phyloP scores from a whole-genome alignment of 1,140 invertebrate species.

The Lepidotrigona ventralis region DNA sequence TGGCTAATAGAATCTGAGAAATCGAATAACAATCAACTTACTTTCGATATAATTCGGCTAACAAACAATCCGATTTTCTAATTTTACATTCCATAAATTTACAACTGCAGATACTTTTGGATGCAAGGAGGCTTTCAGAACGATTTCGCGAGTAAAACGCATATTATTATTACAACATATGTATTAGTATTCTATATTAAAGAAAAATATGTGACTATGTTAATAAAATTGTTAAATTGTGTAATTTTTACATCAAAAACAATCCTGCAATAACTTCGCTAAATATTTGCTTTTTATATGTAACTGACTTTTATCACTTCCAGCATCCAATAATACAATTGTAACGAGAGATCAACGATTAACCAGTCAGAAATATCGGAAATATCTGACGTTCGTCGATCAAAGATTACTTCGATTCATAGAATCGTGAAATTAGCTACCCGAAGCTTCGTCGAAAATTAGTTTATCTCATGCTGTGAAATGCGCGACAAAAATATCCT shows the following conservation, averaged over 20 bases:
- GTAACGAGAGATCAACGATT: not conserved
- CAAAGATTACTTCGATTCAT: not conserved
- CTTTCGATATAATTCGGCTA: not conserved
- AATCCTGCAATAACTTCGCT: no score
- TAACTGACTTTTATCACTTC: no score
- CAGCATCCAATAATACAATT: no score
- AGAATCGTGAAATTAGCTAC: not conserved
- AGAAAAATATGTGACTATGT: no score
- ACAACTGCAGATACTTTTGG: no score
- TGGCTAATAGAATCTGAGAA: not conserved
- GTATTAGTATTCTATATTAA: no score
- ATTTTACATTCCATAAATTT: not conserved
- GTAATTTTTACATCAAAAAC: no score
- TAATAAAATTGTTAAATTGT: no score
- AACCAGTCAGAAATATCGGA: not conserved
- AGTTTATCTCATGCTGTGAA: slow-evolving; percentile 59
- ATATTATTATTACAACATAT: no score
- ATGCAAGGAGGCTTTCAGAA: no score
- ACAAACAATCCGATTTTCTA: not conserved
- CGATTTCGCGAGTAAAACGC: no score
- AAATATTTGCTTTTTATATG: no score
- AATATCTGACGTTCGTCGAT: not conserved
- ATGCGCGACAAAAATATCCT: slow-evolving; percentile 17
- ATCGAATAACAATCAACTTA: not conserved
- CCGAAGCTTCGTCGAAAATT: slow-evolving; percentile 35